A percentile compares a stretch with the other conserved stretches of the same genome.
Conservation (phyloP, 2,113 vertebrate genomes). For the Hemibagrus wyckioides region DNA sequence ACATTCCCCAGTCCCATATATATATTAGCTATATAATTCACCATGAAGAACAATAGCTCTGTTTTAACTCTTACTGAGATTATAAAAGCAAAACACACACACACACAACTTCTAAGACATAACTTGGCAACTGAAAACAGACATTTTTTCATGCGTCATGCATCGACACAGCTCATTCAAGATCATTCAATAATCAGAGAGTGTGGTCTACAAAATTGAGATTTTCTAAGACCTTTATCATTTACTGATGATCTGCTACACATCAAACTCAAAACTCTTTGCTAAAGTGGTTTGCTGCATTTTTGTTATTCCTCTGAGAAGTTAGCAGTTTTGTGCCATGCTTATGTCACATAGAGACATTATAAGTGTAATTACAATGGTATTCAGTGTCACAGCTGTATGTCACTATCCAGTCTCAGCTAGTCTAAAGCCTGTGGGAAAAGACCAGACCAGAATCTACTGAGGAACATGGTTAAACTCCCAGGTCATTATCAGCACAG, state of each 20-base stretch:
- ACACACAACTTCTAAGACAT: background rate
- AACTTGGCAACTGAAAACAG: slow-evolving; percentile 8
- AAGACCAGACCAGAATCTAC: too few species aligned
- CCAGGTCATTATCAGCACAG: too few species aligned
- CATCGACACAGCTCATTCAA: slow-evolving; percentile 2
- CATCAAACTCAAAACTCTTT: background rate
- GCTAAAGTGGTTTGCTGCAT: background rate
- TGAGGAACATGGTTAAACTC: too few species aligned
- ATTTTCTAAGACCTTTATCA: background rate
- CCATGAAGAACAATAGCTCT: slow-evolving; percentile 1
- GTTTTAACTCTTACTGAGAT: background rate
- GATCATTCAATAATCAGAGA: background rate
- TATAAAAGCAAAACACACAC: background rate
- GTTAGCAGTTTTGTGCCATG: background rate
- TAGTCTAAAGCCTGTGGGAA: too few species aligned
- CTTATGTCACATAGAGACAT: background rate
- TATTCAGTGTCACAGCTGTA: background rate
- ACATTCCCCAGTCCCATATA: background rate
- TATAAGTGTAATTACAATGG: background rate
- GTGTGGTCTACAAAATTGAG: background rate
- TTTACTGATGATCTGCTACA: background rate
- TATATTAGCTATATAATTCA: background rate
- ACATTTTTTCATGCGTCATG: slow-evolving; percentile 8
- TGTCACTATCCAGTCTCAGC: too few species aligned
- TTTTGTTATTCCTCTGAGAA: background rate